phyloP scores from a whole-genome alignment of 2,113 vertebrate genomes.

The Porphyrio hochstetteri region DNA sequence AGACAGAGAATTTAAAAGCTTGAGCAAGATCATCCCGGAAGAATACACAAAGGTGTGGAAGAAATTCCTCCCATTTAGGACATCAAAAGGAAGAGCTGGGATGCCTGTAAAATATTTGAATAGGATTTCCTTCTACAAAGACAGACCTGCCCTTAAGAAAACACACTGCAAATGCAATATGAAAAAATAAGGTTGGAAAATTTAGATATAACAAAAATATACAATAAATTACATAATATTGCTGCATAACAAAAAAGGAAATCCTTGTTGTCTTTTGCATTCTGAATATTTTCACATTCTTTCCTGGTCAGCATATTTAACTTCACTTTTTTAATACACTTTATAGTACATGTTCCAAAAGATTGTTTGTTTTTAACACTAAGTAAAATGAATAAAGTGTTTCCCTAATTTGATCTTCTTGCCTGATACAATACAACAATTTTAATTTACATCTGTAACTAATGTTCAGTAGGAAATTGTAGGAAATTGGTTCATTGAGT shows the following conservation, averaged over 20 bases:
- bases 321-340: not conserved
- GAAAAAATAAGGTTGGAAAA: not conserved
- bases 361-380: not conserved
- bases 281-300: not conserved
- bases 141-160: not conserved
- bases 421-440: not conserved
- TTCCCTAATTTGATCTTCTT: slow-evolving; percentile 50
- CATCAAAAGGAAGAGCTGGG: not conserved
- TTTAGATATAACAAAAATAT: not conserved
- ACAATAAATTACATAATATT: not conserved
- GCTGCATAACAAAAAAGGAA: not conserved
- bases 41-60: not conserved
- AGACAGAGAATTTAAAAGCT: not conserved
- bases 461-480: not conserved
- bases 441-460: slow-evolving; percentile 48
- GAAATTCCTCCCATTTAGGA: not conserved
- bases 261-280: not conserved
- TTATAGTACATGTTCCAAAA: not conserved
- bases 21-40: not conserved
- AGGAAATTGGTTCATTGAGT: slow-evolving; percentile 18
- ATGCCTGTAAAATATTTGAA: not conserved
- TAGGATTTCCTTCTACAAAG: not conserved
- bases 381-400: not conserved
- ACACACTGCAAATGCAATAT: not conserved
- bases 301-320: not conserved